These are phyloP conservation scores for Drosophila dives DNA, from an alignment of 2,888 invertebrate genomes.

Conservation along the genomic window DNA sequence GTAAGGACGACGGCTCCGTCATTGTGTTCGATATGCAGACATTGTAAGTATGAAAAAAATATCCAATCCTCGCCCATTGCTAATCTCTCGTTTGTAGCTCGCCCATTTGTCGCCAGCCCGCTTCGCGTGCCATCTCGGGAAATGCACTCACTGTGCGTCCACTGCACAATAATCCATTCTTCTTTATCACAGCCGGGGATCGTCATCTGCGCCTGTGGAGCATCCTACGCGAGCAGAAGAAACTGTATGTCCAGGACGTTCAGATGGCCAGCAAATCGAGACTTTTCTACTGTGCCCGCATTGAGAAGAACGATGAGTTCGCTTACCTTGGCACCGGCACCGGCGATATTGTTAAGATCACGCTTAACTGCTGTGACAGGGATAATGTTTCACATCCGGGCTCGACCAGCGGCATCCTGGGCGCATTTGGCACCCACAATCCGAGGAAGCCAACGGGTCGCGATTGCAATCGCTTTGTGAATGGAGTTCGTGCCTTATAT, in stretches of 20 bases:
- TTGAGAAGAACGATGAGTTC: constrained; percentile 89
- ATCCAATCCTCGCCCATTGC: not conserved
- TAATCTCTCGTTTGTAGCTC: constrained; percentile 72
- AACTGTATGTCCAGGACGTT: constrained; percentile 90
- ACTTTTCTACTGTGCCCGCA: constrained; percentile 89
- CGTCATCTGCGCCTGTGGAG: constrained; percentile 91
- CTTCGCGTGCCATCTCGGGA: constrained; percentile 89
- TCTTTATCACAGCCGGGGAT: constrained; percentile 91
- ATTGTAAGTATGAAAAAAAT: constrained; percentile 64
- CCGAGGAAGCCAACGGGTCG: constrained; percentile 82
- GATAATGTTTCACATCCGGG: constrained; percentile 69
- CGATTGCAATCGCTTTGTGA: constrained; percentile 84
- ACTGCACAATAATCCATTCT: constrained; percentile 86
- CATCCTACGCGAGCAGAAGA: constrained; percentile 89
- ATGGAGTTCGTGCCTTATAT: constrained; percentile 87
- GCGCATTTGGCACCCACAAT: constrained; percentile 85
- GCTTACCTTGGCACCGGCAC: constrained; percentile 96
- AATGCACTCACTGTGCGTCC: constrained; percentile 87
- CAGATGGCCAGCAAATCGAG: constrained; percentile 92
- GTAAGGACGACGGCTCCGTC: constrained; percentile 94
- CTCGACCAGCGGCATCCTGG: constrained; percentile 85
- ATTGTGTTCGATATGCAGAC: constrained; percentile 92
- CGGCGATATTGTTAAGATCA: constrained; percentile 86
- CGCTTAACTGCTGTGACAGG: constrained; percentile 84
- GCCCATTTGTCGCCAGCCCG: constrained; percentile 88